Evolutionary conservation across 2,888 invertebrate species (phyloP).

Genomic region (Synergus umbraculus): DNA sequence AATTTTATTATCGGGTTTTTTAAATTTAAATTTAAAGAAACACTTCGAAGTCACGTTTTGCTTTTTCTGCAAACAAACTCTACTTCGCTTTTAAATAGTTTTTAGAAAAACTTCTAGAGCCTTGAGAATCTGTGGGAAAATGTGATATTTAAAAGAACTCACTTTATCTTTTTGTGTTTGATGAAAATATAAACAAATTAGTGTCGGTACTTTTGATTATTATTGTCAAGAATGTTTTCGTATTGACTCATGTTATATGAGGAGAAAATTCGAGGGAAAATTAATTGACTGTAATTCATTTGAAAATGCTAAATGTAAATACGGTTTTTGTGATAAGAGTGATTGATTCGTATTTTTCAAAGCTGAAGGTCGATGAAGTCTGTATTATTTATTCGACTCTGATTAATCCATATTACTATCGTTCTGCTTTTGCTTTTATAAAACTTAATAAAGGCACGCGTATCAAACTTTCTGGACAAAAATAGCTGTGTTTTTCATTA

Average conservation of each 20-base stretch:
- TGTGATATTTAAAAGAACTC: not conserved
- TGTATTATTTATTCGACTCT: not conserved
- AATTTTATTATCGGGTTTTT: not conserved
- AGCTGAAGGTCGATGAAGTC: not conserved
- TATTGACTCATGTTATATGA: not conserved
- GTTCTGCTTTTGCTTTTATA: too few species aligned
- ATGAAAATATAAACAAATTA: not conserved
- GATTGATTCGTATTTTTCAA: constrained; percentile 23
- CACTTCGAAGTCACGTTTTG: not conserved
- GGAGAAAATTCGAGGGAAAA: not conserved
- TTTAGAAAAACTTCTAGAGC: not conserved
- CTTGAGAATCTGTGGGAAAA: not conserved
- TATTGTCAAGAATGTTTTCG: not conserved
- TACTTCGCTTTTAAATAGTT: not conserved
- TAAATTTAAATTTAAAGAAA: not conserved
- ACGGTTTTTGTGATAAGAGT: constrained; percentile 19
- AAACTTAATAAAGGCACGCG: too few species aligned
- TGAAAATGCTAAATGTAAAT: not conserved
- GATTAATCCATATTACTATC: not conserved
- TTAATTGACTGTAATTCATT: constrained; percentile 1
- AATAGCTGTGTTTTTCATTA: too few species aligned
- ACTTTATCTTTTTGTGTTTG: not conserved
- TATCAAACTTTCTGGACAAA: too few species aligned
- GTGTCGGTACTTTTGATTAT: not conserved
- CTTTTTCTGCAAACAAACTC: not conserved